Conservation (phyloP, 2,888 invertebrate species). For the Sesia apiformis region DNA sequence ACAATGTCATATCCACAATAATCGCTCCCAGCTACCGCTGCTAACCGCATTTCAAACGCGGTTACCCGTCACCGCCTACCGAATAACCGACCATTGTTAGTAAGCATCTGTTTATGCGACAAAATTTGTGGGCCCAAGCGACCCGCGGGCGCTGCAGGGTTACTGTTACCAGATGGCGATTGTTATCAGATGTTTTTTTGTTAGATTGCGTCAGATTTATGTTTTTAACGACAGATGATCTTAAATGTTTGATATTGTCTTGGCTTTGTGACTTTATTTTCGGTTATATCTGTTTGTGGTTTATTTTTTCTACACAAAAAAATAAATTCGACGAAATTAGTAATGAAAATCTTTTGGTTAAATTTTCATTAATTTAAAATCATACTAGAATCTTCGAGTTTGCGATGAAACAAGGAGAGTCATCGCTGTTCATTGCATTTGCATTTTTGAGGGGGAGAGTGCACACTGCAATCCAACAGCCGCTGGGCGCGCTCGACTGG, state of each 20-base stretch:
- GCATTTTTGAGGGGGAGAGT: too few relatives aligned
- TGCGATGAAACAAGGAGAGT: too few relatives aligned
- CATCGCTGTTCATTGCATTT: too few relatives aligned
- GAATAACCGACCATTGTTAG: slow-evolving; percentile 53
- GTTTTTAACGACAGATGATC: not conserved
- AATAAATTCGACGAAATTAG: too few relatives aligned
- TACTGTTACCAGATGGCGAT: slow-evolving; percentile 26
- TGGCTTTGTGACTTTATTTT: too few relatives aligned
- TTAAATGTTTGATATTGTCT: not conserved
- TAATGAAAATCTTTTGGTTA: too few relatives aligned
- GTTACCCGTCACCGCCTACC: slow-evolving; percentile 67
- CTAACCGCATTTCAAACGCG: slow-evolving; percentile 22
- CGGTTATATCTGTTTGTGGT: too few relatives aligned
- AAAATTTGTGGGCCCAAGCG: slow-evolving; percentile 30
- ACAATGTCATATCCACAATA: slow-evolving; percentile 27
- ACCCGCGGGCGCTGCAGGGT: slow-evolving; percentile 17
- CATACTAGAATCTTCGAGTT: too few relatives aligned
- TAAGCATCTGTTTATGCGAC: slow-evolving; percentile 51
- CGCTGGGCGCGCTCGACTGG: too few relatives aligned
- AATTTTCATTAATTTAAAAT: too few relatives aligned
- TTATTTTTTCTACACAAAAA: too few relatives aligned
- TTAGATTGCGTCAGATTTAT: not conserved
- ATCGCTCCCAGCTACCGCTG: slow-evolving; percentile 22
- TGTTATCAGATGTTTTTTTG: slow-evolving; percentile 11
- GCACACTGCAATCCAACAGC: too few relatives aligned